These are phyloP conservation scores for Galeruca laticollis DNA, from an alignment of 2,888 invertebrate genomes.

Conservation along the genomic window DNA sequence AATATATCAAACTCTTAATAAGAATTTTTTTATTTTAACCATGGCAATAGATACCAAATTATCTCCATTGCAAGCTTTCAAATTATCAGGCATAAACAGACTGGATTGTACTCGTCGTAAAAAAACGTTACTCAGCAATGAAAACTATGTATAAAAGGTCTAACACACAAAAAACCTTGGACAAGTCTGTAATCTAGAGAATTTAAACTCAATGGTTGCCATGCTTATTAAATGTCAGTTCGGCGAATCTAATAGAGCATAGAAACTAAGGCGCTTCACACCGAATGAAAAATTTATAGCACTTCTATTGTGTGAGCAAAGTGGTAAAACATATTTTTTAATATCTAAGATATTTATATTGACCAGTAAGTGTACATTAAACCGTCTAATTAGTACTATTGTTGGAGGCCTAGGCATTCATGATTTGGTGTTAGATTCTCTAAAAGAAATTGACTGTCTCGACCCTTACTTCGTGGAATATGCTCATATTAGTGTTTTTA, in stretches of 20 bases:
- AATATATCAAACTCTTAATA: neutral
- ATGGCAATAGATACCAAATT: neutral
- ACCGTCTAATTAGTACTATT: no score
- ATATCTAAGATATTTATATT: neutral
- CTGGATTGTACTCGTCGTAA: neutral
- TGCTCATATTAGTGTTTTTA: no score
- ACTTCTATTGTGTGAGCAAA: neutral
- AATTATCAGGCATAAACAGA: neutral
- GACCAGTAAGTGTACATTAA: no score
- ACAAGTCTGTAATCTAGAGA: neutral
- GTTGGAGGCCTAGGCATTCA: no score
- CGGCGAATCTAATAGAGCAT: neutral
- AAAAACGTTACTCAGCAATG: neutral
- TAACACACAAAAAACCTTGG: neutral
- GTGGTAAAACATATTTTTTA: neutral
- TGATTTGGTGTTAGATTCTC: no score
- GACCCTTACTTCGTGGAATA: no score
- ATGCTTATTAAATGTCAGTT: no score
- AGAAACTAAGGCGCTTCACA: neutral
- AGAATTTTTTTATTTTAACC: neutral
- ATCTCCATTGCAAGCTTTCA: conserved; percentile 1
- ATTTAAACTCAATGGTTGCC: no score
- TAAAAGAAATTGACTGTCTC: no score
- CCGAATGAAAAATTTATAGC: neutral
- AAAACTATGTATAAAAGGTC: neutral